Evolutionary conservation across 2,797 vertebrate genomes (phyloP).

Genomic region (Chelon labrosus): DNA sequence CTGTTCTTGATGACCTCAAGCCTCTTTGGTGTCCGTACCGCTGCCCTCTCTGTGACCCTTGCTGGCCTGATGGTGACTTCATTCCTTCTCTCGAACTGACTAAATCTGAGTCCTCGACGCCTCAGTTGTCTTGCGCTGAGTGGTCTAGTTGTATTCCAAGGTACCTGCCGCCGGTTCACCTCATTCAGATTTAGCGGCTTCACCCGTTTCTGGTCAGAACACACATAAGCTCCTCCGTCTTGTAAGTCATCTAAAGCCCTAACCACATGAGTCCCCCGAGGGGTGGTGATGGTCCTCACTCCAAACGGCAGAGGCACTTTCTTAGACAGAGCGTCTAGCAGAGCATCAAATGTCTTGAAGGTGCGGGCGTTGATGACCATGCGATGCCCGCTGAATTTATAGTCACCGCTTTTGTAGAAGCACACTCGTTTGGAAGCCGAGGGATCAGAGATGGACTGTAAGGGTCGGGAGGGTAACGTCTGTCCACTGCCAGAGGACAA

Average conservation of each 20-base stretch:
- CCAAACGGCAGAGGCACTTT: constrained; percentile 96
- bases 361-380: constrained; percentile 92
- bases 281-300: constrained; percentile 95
- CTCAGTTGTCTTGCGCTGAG: constrained; percentile 56
- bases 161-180: constrained; percentile 86
- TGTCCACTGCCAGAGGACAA: constrained; percentile 83
- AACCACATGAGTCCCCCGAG: constrained; percentile 88
- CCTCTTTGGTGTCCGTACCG: constrained; percentile 85
- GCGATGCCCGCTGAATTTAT: constrained; percentile 91
- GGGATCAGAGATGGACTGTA: constrained; percentile 79
- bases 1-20: constrained; percentile 92
- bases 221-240: constrained; percentile 95
- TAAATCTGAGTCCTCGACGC: constrained; percentile 48
- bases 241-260: constrained; percentile 90
- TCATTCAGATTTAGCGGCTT: constrained; percentile 92
- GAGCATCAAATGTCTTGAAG: constrained; percentile 95
- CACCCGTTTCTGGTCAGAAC: constrained; percentile 91
- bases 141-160: constrained; percentile 90
- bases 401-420: constrained; percentile 97
- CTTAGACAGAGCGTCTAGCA: constrained; percentile 92
- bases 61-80: constrained; percentile 62
- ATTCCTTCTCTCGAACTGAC: constrained; percentile 52
- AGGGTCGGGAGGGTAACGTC: constrained; percentile 69
- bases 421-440: constrained; percentile 90
- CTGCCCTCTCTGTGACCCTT: constrained; percentile 60